These are phyloP conservation scores for Sphaeramia orbicularis DNA, from an alignment of 2,797 vertebrate species.

Conservation along the genomic window DNA sequence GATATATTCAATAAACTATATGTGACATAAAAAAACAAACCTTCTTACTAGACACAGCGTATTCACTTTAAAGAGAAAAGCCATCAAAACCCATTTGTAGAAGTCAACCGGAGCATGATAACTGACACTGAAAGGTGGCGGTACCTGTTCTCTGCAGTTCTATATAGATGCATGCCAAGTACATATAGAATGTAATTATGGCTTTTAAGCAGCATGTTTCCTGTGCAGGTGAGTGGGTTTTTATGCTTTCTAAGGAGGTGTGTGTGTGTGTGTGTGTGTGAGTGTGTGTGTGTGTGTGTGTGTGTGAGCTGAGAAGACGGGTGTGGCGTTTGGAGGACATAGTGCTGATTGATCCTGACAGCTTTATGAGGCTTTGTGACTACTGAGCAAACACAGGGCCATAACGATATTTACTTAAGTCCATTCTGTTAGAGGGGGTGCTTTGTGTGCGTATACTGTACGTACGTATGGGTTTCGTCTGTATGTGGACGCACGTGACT, in stretches of 20 bases:
- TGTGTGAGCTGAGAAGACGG: conserved; percentile 26
- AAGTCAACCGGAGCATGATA: too few species aligned
- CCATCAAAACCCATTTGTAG: too few species aligned
- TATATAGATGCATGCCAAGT: background rate
- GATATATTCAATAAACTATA: too few species aligned
- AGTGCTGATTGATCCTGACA: conserved; percentile 56
- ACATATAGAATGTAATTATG: background rate
- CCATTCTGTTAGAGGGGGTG: conserved; percentile 33
- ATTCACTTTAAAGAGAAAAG: too few species aligned
- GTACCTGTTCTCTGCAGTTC: background rate
- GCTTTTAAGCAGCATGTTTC: background rate
- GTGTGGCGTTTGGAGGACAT: conserved; percentile 41
- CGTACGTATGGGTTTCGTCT: conserved; percentile 2
- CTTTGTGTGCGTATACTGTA: conserved; percentile 16
- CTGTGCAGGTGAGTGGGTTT: background rate
- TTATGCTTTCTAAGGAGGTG: background rate
- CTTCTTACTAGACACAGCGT: too few species aligned
- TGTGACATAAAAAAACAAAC: too few species aligned
- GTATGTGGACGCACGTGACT: background rate
- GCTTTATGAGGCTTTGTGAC: conserved; percentile 61
- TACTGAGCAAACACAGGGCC: conserved; percentile 55
- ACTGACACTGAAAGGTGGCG: too few species aligned
- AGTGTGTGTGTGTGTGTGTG: too few species aligned
- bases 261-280: conserved; percentile 9
- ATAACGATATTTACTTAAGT: conserved; percentile 66